Percentiles rank a stretch among this genome's conserved stretches.
Evolutionary conservation across 1,140 invertebrate genomes (phyloP).

Genomic region (Zaprionus africanus): DNA sequence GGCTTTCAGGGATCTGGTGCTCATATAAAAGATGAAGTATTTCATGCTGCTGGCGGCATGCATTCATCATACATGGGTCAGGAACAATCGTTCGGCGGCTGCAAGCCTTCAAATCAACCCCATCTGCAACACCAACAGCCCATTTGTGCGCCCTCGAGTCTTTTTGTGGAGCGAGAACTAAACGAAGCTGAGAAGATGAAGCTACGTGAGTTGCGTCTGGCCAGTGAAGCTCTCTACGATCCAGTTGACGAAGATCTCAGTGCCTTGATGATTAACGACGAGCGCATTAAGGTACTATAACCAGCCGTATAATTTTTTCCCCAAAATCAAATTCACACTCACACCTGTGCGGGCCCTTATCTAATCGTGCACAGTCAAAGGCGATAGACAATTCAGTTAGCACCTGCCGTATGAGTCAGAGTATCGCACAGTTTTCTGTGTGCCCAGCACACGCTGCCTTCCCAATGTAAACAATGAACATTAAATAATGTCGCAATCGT

Average conservation of each 20-base stretch:
- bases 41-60: slow-evolving; percentile 42
- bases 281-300: slow-evolving; percentile 86
- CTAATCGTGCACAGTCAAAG: slow-evolving; percentile 55
- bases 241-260: slow-evolving; percentile 92
- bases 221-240: slow-evolving; percentile 92
- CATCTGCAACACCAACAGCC: slow-evolving; percentile 62
- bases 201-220: slow-evolving; percentile 92
- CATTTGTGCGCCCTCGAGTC: slow-evolving; percentile 64
- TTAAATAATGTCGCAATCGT: slow-evolving; percentile 48
- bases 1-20: slow-evolving; percentile 73
- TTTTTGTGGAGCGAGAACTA: slow-evolving; percentile 87
- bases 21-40: slow-evolving; percentile 71
- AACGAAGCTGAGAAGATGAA: slow-evolving; percentile 93
- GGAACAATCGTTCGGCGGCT: slow-evolving; percentile 22
- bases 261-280: slow-evolving; percentile 87
- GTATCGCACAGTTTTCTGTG: slow-evolving; percentile 54
- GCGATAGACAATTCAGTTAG: slow-evolving; percentile 55
- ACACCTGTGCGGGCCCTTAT: slow-evolving; percentile 57
- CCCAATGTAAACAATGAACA: slow-evolving; percentile 72
- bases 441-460: slow-evolving; percentile 55
- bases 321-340: slow-evolving; percentile 31
- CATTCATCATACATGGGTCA: slow-evolving; percentile 39
- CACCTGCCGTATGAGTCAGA: slow-evolving; percentile 72
- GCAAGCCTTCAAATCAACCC: slow-evolving; percentile 28
- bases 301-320: slow-evolving; percentile 27